Base-by-base conservation (phyloP, 92 coral and sea anemone genomes). In the Bergia sp. region DNA sequence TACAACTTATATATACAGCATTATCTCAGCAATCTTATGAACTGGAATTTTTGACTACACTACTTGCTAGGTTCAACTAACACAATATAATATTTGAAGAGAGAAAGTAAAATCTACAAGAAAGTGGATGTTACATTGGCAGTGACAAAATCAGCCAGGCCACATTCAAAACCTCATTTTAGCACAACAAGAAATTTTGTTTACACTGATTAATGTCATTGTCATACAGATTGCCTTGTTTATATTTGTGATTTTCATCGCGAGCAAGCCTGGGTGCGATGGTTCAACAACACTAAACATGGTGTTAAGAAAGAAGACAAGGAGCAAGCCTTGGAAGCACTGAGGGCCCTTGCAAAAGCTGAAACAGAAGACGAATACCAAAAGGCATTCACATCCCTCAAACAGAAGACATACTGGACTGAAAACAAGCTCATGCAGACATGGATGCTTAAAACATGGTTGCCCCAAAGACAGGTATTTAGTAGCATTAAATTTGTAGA, bases 381-480 rank as follows among this genome's bases (percentile, higher is more conserved):
- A 44, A 77, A 43, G 55, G 81, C 81, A 18, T 20, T 77, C 13
- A 38, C 44, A 5, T 20, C 81, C 81, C n/a, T 77, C 7, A 58
- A 77, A 21, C 81, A 77, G 10, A 36, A 43, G 81, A 77, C 18
- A 44, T 77, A 44, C 81, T 77, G 81, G 81, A 16, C 20, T 18
- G 81, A 77, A 55, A 77, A 77, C 9, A 77, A 5, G 41, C 3
- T 40, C 29, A 29, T 76, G 39, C 80, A 76, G 43, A 2, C 23
- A 76, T 77, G 81, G 81, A 50, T 42, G 81, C 41, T 41, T 12
- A 77, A 77, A 43, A 77, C 16, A 36, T 76, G 81, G 81, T 36
- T 77, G 45, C 81, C 81, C 57, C 81, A 77, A 77, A 77, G 44
- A 42, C 41, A 77, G 81, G 81, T 77, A 77, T 77, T 41, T 29